Evolutionary conservation across 1,140 invertebrate genomes (phyloP).

Genomic region (Diabrotica undecimpunctata): DNA sequence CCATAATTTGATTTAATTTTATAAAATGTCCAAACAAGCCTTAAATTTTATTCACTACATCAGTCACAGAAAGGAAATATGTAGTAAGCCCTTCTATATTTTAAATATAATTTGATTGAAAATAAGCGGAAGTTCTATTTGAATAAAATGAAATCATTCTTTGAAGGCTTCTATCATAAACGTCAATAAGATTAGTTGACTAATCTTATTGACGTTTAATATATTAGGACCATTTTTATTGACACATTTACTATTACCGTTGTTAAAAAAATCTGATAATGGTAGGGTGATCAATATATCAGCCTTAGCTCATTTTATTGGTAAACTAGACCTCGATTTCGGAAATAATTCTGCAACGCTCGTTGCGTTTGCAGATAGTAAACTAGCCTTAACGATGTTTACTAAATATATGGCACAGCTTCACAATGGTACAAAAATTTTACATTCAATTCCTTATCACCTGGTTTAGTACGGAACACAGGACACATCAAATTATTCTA

Average conservation of each 20-base stretch:
- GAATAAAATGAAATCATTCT: neutral
- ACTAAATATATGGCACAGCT: constrained; percentile 52
- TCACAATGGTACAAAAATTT: constrained; percentile 53
- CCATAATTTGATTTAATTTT: constrained; percentile 6
- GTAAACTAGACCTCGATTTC: constrained; percentile 54
- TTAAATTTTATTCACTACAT: no score
- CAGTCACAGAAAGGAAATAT: neutral
- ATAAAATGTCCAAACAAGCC: neutral
- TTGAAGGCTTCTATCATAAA: no score
- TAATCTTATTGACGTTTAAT: no score
- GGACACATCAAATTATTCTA: constrained; percentile 58
- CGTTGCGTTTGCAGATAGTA: constrained; percentile 61
- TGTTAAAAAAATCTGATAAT: constrained; percentile 53
- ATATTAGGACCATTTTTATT: constrained; percentile 62
- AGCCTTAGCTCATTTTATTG: constrained; percentile 57
- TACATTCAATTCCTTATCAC: constrained; percentile 71
- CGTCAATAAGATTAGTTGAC: no score
- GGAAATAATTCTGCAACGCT: constrained; percentile 55
- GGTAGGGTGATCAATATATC: constrained; percentile 63
- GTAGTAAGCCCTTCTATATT: neutral
- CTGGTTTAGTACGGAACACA: constrained; percentile 66
- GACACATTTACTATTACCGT: constrained; percentile 59
- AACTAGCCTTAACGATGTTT: constrained; percentile 61
- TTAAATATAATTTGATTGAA: neutral
- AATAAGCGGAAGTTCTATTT: neutral